These are phyloP conservation scores for Apteryx mantelli DNA, from an alignment of 2,113 vertebrate genomes.

Conservation along the genomic window DNA sequence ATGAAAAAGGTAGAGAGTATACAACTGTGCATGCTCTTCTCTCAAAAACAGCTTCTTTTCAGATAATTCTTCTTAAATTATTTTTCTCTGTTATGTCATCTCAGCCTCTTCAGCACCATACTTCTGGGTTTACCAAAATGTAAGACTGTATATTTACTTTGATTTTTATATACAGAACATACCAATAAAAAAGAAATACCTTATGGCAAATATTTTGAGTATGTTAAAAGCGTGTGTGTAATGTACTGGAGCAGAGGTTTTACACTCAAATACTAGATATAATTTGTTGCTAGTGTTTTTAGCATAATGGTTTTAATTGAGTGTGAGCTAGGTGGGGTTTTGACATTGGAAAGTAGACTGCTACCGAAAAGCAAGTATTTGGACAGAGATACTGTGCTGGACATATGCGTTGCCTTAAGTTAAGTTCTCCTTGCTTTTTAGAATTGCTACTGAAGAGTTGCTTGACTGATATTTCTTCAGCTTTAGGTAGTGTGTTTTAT, in stretches of 20 bases:
- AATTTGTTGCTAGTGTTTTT: background rate
- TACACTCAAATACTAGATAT: background rate
- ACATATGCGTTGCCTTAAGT: fast-evolving
- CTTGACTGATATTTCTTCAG: background rate
- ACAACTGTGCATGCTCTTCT: background rate
- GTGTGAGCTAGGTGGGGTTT: fast-evolving
- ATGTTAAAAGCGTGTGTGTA: background rate
- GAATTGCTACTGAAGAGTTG: background rate
- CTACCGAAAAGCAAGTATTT: background rate
- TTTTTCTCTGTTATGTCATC: background rate
- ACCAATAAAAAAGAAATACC: background rate
- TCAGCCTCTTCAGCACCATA: background rate
- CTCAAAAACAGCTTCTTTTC: background rate
- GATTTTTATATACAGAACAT: background rate
- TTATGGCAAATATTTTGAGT: background rate
- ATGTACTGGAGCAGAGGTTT: background rate
- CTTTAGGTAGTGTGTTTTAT: background rate
- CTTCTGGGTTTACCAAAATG: background rate
- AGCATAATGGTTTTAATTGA: background rate
- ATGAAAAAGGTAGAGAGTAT: background rate
- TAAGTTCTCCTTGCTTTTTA: background rate
- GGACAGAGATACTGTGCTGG: fast-evolving
- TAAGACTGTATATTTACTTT: background rate
- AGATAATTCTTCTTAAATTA: background rate
- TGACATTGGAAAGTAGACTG: background rate